Base-by-base conservation (phyloP, 2,797 vertebrate species). In the Hylomyscus alleni region DNA sequence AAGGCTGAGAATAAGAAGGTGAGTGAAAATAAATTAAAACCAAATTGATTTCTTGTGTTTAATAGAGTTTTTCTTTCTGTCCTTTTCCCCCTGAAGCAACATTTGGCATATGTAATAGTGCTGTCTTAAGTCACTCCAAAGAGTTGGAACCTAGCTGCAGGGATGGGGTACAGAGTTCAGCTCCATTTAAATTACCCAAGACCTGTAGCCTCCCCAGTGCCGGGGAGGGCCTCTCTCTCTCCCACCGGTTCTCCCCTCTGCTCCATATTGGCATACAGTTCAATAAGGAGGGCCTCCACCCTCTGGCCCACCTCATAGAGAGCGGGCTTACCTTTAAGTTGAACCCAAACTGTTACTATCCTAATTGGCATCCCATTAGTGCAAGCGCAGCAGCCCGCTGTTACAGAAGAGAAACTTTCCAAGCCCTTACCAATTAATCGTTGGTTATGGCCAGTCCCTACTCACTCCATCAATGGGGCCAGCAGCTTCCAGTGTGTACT, bases 381-480 rank as follows among this genome's bases (percentile, higher is more conserved):
- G 96, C 94, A 92, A 88, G 93, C 92, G 90, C 96, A 97, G 97
- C 97, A 97, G 95, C 89, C 96, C 91, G 82, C 93, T 96, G 93
- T 96, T 97, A 50, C 10, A 92, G 96, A 97, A 94, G 58, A 97
- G 98, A 98, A 97, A 73, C 72, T 96, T 98, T 97, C 90, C 62
- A 91, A 86, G 97, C 97, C 97, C 96, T 92, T 96, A 93, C 94
- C 97, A 98, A 95, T 98, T 98, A 98, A 97, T 97, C 96, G 95
- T 89, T 95, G 93, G 94, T 96, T 97, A 92, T 3, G 0, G 89
- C 88, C 47, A 26, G 58, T 88, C 92, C 89, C 7, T 93, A 89
- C 80, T 96, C 37, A 91, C 54, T 77, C 76, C 85, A 72, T 44
- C 76, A 92, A 58, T 65, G 65, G 95, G 95, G 88, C 56, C 50